A percentile compares a stretch with the other conserved stretches of the same genome.
Evolutionary conservation across 2,888 invertebrate species (phyloP).

Genomic region (Chrysomela aeneicollis): DNA sequence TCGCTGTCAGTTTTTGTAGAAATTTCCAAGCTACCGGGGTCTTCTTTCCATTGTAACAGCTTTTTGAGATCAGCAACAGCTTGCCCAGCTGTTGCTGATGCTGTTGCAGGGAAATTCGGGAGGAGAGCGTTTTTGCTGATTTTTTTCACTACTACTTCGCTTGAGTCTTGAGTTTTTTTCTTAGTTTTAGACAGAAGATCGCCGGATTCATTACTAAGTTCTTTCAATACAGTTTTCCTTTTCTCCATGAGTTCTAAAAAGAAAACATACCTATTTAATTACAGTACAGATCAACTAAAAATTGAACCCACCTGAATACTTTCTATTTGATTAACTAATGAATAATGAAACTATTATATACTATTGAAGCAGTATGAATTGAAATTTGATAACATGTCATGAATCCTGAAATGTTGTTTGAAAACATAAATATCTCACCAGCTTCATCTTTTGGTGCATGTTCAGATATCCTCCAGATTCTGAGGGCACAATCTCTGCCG

Average conservation of each 20-base stretch:
- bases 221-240: constrained; percentile 33
- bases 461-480: constrained; percentile 69
- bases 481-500: constrained; percentile 72
- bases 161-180: constrained; percentile 28
- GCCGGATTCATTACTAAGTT: constrained; percentile 8
- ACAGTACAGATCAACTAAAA: too few species aligned
- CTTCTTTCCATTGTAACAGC: constrained; percentile 40
- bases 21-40: constrained; percentile 13
- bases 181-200: constrained; percentile 24
- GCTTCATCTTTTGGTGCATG: constrained; percentile 58
- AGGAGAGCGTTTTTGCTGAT: constrained; percentile 35
- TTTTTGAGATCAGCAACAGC: constrained; percentile 38
- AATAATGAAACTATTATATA: too few species aligned
- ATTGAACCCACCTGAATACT: constrained; percentile 5
- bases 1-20: constrained; percentile 18
- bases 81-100: constrained; percentile 20
- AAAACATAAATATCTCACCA: constrained; percentile 45
- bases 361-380: too few species aligned
- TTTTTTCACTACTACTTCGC: constrained; percentile 31
- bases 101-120: constrained; percentile 40
- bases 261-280: not conserved
- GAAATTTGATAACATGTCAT: too few species aligned
- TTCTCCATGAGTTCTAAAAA: constrained; percentile 36
- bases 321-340: too few species aligned
- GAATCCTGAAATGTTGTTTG: too few species aligned